Conservation (phyloP, 1,140 invertebrate species). For the Wasmannia auropunctata region DNA sequence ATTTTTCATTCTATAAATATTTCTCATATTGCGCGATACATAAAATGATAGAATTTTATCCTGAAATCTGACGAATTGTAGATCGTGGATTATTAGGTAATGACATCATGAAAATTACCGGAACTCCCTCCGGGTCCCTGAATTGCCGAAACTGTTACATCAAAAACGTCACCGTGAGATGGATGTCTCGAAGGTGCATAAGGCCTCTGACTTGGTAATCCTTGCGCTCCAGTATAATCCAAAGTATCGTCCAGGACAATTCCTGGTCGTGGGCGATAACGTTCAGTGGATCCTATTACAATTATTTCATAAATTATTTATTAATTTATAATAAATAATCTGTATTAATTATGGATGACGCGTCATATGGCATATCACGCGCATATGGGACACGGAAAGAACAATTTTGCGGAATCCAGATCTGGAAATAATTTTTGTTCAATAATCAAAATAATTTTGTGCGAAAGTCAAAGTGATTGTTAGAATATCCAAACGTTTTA, state of each 20-base stretch:
- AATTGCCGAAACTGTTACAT: slow-evolving; percentile 94
- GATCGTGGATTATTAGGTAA: neutral
- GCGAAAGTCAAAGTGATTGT: too few relatives aligned
- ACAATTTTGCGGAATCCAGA: too few relatives aligned
- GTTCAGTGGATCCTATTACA: slow-evolving; percentile 53
- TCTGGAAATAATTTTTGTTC: too few relatives aligned
- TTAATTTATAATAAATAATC: neutral
- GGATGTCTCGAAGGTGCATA: slow-evolving; percentile 82
- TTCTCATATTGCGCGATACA: neutral
- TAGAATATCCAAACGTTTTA: too few relatives aligned
- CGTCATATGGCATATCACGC: neutral
- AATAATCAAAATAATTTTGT: too few relatives aligned
- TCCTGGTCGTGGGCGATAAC: slow-evolving; percentile 89
- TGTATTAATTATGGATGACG: neutral
- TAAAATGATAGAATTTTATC: neutral
- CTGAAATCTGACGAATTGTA: neutral
- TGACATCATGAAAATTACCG: slow-evolving; percentile 67
- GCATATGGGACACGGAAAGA: too few relatives aligned
- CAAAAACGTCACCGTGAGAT: slow-evolving; percentile 91
- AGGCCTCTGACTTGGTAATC: slow-evolving; percentile 82
- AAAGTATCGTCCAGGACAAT: slow-evolving; percentile 92
- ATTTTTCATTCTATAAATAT: neutral
- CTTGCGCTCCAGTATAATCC: slow-evolving; percentile 80
- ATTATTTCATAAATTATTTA: neutral
- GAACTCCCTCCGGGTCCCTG: slow-evolving; percentile 90